Base-by-base conservation (phyloP, 2,888 invertebrate species). In the Mesochorus sp. region DNA sequence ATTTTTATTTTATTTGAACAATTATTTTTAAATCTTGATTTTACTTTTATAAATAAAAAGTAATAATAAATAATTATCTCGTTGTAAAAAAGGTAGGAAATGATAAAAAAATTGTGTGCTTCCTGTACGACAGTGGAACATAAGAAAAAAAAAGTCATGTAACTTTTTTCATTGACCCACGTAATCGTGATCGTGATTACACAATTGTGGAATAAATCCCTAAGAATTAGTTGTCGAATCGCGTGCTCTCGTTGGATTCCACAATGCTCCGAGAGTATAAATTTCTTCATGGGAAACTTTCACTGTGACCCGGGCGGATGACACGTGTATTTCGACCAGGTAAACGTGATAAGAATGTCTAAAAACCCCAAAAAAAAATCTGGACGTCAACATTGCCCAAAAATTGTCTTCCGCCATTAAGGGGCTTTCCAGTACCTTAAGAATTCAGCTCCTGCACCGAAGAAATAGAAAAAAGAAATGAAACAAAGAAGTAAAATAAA, bases 141-240 rank as follows among this genome's bases (percentile, higher is more conserved):
- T n/a, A n/a, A n/a, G n/a, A n/a, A n/a, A n/a, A n/a, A n/a, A n/a
- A 24, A 24, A 17, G 26, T 37, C 24, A 17, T 24, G 70, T 67
- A 70, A 66, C 53, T 67, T 51, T 57, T 49, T 31, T 78, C 78
- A 80, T 79, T 82, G n/a, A n/a, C 68, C 76, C 74, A 75, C 83
- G 82, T 84, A 85, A 87, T 81, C 76, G 19, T n/a, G n/a, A 26
- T 26, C 21, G 26, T 10, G 10, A 78, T 89, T 89, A 85, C 88
- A 87, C 88, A 89, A 89, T 84, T 3, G 77, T 12, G 55, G 83
- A 85, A 87, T 87, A 85, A 82, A 85, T 85, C 81, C 85, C 84
- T 85, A 79, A 76, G 82, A 84, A 85, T 81, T 84, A 88, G 82
- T 70, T 80, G 82, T 83, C n/a, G n/a, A n/a, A n/a, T 81, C 85